Conservation (phyloP, 2,797 vertebrate genomes). For the Artibeus jamaicensis region DNA sequence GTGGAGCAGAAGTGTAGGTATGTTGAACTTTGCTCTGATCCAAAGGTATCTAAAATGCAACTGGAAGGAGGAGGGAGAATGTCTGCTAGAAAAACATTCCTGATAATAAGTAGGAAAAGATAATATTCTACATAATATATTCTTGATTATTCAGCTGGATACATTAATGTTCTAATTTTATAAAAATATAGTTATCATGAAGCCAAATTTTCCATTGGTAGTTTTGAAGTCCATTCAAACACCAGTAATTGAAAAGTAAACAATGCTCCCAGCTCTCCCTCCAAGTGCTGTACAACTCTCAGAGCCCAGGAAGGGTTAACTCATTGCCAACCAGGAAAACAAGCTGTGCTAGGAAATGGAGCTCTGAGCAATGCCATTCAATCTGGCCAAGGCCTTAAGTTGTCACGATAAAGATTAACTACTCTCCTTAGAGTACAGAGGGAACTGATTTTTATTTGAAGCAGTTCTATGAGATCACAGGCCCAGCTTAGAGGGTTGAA, state of each 20-base stretch:
- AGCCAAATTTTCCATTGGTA: not conserved
- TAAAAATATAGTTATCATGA: conserved; percentile 5
- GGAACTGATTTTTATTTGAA: conserved; percentile 58
- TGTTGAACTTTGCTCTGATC: not conserved
- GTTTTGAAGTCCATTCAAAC: conserved; percentile 1
- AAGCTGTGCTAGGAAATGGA: not conserved
- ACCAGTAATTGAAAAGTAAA: not conserved
- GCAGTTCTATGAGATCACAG: conserved; percentile 53
- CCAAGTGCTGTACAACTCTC: not conserved
- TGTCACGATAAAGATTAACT: conserved; percentile 59
- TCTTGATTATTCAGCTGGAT: not conserved
- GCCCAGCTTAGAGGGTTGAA: conserved; percentile 72
- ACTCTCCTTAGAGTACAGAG: conserved; percentile 64
- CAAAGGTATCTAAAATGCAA: not conserved
- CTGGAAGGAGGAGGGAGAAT: not conserved
- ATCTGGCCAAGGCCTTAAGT: conserved; percentile 52
- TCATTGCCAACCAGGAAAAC: not conserved
- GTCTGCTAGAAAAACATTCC: not conserved
- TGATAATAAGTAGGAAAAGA: not conserved
- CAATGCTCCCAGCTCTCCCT: not conserved
- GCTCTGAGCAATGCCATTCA: conserved; percentile 44
- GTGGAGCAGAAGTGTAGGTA: not conserved
- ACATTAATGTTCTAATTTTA: not conserved
- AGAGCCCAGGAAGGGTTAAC: conserved; percentile 35
- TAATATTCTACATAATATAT: conserved; percentile 20